These are phyloP conservation scores for Caloenas nicobarica DNA, from an alignment of 2,113 vertebrate species.

Conservation along the genomic window DNA sequence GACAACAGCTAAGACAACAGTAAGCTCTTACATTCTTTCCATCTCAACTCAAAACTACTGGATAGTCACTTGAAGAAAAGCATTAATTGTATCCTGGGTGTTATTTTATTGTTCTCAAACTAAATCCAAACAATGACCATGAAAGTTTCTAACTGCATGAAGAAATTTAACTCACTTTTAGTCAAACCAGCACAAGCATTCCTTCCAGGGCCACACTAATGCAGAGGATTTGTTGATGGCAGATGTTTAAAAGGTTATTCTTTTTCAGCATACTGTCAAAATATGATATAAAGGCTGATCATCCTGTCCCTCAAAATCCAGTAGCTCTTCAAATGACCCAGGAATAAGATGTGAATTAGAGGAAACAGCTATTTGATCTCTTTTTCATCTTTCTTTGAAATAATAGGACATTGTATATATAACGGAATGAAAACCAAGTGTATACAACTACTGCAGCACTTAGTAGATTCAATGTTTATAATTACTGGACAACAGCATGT, in stretches of 20 bases:
- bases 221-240: not conserved
- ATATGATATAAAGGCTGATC: not conserved
- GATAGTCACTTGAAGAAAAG: too few relatives aligned
- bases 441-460: not conserved
- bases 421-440: not conserved
- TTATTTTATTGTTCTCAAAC: too few relatives aligned
- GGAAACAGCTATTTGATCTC: not conserved
- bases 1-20: too few relatives aligned
- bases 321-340: not conserved
- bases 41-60: too few relatives aligned
- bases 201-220: not conserved
- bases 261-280: slow-evolving; percentile 11
- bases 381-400: not conserved
- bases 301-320: not conserved
- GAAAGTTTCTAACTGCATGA: too few relatives aligned
- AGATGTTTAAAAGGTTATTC: slow-evolving; percentile 6
- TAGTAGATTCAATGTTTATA: not conserved
- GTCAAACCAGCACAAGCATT: too few relatives aligned
- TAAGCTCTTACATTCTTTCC: too few relatives aligned
- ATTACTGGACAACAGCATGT: not conserved
- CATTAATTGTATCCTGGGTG: too few relatives aligned
- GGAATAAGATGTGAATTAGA: not conserved
- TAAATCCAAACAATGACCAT: too few relatives aligned
- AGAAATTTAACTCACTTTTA: too few relatives aligned
- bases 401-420: not conserved